A percentile compares a stretch with the other conserved stretches of the same genome.
Conservation (phyloP, 2,113 vertebrate species). For the Phodopus roborovskii region DNA sequence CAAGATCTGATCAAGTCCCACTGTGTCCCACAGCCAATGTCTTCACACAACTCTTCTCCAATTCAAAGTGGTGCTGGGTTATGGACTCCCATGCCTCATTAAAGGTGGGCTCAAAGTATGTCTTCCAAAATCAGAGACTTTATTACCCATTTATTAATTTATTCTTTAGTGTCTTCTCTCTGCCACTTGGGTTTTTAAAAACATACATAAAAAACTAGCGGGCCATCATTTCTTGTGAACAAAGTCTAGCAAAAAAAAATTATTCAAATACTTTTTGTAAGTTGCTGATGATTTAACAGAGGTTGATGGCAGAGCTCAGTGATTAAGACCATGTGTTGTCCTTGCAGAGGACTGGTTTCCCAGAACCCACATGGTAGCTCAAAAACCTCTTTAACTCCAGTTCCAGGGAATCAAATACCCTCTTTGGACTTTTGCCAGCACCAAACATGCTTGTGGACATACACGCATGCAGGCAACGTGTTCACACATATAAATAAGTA, state of each 20-base stretch:
- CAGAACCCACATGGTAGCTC: not conserved
- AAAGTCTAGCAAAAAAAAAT: conserved; percentile 40
- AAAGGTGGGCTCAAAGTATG: not conserved
- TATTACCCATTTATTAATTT: not conserved
- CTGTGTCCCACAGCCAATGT: not conserved
- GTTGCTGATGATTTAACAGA: not conserved
- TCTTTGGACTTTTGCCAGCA: no score
- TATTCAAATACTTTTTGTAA: conserved; percentile 6
- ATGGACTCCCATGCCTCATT: not conserved
- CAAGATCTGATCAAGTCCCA: not conserved
- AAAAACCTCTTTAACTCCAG: not conserved
- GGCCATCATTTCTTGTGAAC: not conserved
- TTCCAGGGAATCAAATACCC: not conserved
- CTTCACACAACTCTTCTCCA: not conserved
- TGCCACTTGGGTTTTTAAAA: not conserved
- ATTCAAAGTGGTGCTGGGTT: not conserved
- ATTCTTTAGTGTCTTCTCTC: not conserved
- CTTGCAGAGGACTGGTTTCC: not conserved
- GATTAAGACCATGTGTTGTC: not conserved
- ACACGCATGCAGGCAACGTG: not conserved
- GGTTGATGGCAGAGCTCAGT: not conserved
- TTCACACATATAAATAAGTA: not conserved
- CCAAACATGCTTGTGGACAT: not conserved
- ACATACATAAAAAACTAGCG: not conserved
- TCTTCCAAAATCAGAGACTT: conserved; percentile 34